These are phyloP conservation scores for Brachypodius melanocephalos DNA, from an alignment of 2,113 vertebrate genomes.

Conservation along the genomic window DNA sequence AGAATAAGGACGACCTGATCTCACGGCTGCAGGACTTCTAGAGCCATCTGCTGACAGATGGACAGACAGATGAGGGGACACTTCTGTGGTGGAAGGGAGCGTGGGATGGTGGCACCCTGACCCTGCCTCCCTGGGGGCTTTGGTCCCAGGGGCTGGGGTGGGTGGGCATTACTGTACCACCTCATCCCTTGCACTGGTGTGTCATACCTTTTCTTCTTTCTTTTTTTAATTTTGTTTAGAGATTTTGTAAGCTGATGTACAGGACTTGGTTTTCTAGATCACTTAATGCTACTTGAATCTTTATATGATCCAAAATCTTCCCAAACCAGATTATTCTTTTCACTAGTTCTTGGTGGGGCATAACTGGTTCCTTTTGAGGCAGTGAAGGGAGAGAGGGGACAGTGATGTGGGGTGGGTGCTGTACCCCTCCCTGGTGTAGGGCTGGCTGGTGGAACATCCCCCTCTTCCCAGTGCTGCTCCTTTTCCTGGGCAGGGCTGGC, in stretches of 20 bases:
- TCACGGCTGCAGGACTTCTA: slow-evolving; percentile 65
- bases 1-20: slow-evolving; percentile 79
- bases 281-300: not conserved
- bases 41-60: not conserved
- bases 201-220: not conserved
- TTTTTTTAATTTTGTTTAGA: not conserved
- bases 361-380: not conserved
- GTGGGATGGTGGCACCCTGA: not conserved
- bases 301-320: not conserved
- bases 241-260: not conserved
- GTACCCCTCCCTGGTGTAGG: not conserved
- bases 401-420: not conserved
- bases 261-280: slow-evolving; percentile 32
- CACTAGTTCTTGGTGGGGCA: not conserved
- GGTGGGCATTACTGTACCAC: not conserved
- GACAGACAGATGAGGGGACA: not conserved
- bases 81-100: not conserved
- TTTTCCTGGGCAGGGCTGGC: not conserved
- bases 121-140: not conserved
- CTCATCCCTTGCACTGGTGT: not conserved
- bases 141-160: not conserved
- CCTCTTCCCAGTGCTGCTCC: not conserved
- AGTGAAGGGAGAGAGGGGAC: not conserved
- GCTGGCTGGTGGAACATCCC: not conserved
- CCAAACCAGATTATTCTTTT: not conserved